These are phyloP conservation scores for Cataglyphis hispanica DNA, from an alignment of 1,140 invertebrate species.

Conservation along the genomic window DNA sequence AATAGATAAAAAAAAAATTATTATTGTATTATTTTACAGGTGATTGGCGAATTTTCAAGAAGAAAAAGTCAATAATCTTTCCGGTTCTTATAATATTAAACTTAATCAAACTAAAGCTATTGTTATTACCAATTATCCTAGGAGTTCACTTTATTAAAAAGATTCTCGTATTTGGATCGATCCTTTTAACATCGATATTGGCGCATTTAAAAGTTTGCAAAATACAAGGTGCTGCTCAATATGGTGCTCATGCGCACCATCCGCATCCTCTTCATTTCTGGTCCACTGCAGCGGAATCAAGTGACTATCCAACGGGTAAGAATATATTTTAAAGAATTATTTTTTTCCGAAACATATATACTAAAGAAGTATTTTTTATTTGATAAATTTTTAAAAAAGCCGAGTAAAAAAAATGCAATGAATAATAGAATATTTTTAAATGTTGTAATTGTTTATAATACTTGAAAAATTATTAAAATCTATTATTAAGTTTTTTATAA, in stretches of 20 bases:
- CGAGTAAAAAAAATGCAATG: neutral
- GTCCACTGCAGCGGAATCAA: slow-evolving; percentile 81
- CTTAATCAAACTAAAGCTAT: slow-evolving; percentile 88
- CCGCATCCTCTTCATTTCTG: slow-evolving; percentile 77
- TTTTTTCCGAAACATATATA: neutral
- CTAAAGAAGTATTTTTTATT: neutral
- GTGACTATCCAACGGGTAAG: slow-evolving; percentile 83
- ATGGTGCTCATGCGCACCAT: slow-evolving; percentile 46
- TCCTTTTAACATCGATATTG: slow-evolving; percentile 88
- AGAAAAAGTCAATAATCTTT: slow-evolving; percentile 89
- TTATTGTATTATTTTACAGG: slow-evolving; percentile 61
- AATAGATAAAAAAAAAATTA: neutral
- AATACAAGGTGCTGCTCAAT: slow-evolving; percentile 74
- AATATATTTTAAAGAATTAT: neutral
- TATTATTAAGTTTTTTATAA: neutral
- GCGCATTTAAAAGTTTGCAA: slow-evolving; percentile 89
- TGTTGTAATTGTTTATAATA: neutral
- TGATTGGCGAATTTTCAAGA: slow-evolving; percentile 85
- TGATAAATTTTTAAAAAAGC: neutral
- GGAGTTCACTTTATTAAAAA: slow-evolving; percentile 91
- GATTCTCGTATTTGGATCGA: slow-evolving; percentile 88
- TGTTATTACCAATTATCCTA: slow-evolving; percentile 89
- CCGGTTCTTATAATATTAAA: slow-evolving; percentile 89
- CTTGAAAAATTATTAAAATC: neutral
- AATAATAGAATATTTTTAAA: neutral